Evolutionary conservation across 2,888 invertebrate genomes (phyloP).

Genomic region (Lepidonotus clava): DNA sequence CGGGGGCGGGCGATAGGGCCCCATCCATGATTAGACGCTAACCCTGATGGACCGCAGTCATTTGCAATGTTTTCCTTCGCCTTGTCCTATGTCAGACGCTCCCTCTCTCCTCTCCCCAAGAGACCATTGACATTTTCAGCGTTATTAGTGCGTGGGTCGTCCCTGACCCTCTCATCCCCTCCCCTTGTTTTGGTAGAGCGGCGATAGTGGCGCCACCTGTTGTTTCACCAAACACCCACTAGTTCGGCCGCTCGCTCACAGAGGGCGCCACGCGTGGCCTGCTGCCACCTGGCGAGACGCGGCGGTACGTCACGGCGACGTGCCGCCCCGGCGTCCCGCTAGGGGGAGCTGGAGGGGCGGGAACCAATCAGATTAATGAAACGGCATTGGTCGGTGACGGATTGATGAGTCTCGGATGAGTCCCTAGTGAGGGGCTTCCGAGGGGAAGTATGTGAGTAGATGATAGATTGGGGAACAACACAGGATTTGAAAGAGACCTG

Average conservation of each 20-base stretch:
- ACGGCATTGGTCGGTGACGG: too few species aligned
- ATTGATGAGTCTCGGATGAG: too few species aligned
- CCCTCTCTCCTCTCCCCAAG: not conserved
- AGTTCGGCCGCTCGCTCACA: not conserved
- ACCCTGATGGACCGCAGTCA: constrained; percentile 16
- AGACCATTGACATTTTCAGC: constrained; percentile 36
- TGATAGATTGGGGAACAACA: too few species aligned
- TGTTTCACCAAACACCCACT: constrained; percentile 17
- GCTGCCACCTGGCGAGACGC: not conserved
- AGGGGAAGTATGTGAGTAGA: too few species aligned
- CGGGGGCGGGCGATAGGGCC: not conserved
- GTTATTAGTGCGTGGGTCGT: constrained; percentile 39
- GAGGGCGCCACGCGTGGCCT: not conserved
- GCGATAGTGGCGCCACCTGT: constrained; percentile 20
- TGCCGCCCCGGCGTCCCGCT: not conserved
- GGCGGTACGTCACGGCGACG: constrained; percentile 32
- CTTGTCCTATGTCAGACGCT: constrained; percentile 38
- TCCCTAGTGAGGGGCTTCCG: too few species aligned
- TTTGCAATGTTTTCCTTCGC: constrained; percentile 36
- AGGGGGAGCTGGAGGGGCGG: not conserved
- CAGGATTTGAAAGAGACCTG: too few species aligned
- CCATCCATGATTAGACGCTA: not conserved
- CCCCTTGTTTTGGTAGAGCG: not conserved
- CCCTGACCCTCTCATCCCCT: not conserved
- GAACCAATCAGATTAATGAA: constrained; percentile 33